Percentiles rank a stretch among this genome's conserved stretches.
Evolutionary conservation across 2,113 vertebrate genomes (phyloP).

Genomic region (Carettochelys insculpta): DNA sequence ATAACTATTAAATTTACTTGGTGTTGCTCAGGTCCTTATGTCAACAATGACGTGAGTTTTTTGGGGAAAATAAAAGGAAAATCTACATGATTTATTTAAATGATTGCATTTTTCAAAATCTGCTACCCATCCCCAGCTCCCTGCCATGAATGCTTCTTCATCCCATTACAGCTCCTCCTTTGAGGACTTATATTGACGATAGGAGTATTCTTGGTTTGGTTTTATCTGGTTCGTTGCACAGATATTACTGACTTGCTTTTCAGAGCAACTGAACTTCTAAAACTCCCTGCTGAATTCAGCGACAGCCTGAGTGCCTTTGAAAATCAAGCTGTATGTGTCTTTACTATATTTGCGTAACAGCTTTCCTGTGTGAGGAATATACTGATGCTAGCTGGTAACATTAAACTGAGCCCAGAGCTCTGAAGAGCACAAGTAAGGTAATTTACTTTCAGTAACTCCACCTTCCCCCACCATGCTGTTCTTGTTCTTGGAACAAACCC

Average conservation of each 20-base stretch:
- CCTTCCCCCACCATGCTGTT: not conserved
- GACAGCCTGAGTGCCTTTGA: not conserved
- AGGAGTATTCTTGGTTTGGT: not conserved
- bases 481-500: conserved; percentile 20
- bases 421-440: not conserved
- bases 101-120: no score
- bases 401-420: not conserved
- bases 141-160: no score
- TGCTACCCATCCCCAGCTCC: no score
- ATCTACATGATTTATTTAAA: no score
- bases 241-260: not conserved
- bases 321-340: not conserved
- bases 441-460: not conserved
- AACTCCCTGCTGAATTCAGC: not conserved
- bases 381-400: not conserved
- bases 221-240: not conserved
- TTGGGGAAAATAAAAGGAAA: not conserved
- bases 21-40: no score
- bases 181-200: not conserved
- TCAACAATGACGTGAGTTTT: no score
- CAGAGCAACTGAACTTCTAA: not conserved
- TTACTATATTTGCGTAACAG: not conserved
- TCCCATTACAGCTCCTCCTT: no score
- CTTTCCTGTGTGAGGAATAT: conserved; percentile 19
- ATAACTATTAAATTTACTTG: no score